Conservation (phyloP, 2,888 invertebrate species). For the Ectemnius lituratus region DNA sequence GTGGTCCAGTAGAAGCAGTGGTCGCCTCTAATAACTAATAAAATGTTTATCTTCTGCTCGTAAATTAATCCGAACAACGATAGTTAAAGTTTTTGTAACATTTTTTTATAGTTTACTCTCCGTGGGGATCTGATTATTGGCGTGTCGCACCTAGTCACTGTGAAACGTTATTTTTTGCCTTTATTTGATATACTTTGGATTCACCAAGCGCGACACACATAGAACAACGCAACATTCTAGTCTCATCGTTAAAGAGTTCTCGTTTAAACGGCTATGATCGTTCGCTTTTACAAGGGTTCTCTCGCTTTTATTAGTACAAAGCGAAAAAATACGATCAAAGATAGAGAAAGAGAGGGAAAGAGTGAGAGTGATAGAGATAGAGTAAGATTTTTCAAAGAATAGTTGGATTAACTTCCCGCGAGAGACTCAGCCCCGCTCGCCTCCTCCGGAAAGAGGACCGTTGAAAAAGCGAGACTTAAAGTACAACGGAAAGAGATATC, state of each 20-base stretch:
- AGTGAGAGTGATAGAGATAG: not conserved
- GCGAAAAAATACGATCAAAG: conserved; percentile 2
- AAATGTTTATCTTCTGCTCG: conserved; percentile 5
- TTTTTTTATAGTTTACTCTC: too few relatives aligned
- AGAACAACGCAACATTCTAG: too few relatives aligned
- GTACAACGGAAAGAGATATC: conserved; percentile 5
- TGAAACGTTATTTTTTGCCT: too few relatives aligned
- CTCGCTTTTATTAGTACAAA: not conserved
- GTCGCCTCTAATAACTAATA: conserved; percentile 34
- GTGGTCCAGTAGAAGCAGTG: conserved; percentile 44
- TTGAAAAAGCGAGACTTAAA: not conserved
- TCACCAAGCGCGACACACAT: too few relatives aligned
- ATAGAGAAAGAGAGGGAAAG: not conserved
- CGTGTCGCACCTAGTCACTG: too few relatives aligned
- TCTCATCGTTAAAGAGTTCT: too few relatives aligned
- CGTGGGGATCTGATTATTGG: too few relatives aligned
- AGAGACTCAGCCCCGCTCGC: not conserved
- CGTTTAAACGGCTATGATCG: not conserved
- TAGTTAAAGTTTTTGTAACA: too few relatives aligned
- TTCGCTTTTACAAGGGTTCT: not conserved
- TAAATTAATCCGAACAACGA: not conserved
- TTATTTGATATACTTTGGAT: too few relatives aligned
- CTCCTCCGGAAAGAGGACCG: not conserved
- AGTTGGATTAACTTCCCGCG: not conserved
- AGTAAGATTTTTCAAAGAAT: conserved; percentile 6